A percentile compares a stretch with the other conserved stretches of the same genome.
These are phyloP conservation scores for Sebastiscus tertius DNA, from an alignment of 2,797 vertebrate species.

Conservation along the genomic window DNA sequence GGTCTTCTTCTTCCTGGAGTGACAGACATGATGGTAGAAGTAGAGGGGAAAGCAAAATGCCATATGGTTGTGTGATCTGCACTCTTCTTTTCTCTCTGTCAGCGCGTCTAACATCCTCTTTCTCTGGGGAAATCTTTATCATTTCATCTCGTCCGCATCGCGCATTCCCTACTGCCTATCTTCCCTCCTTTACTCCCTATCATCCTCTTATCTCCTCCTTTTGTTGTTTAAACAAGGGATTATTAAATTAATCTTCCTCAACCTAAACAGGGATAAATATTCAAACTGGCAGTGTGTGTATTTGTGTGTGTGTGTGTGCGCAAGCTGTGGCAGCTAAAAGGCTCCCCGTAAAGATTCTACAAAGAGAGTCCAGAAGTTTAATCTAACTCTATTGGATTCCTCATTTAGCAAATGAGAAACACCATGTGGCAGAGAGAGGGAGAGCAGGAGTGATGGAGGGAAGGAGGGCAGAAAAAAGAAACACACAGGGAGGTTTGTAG, in stretches of 20 bases:
- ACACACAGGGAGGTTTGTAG: conserved; percentile 1
- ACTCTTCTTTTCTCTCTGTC: conserved; percentile 50
- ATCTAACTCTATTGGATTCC: conserved; percentile 68
- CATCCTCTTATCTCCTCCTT: conserved; percentile 42
- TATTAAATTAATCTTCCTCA: conserved; percentile 49
- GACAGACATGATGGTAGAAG: conserved; percentile 54
- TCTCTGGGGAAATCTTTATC: conserved; percentile 58
- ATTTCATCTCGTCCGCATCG: conserved; percentile 48
- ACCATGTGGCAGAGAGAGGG: conserved; percentile 46
- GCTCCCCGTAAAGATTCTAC: conserved; percentile 49
- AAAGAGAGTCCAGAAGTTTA: conserved; percentile 61
- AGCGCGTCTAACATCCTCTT: conserved; percentile 42
- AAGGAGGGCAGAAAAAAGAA: background rate
- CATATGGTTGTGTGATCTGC: conserved; percentile 67
- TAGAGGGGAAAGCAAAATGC: conserved; percentile 53
- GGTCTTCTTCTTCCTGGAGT: conserved; percentile 51
- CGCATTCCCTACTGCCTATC: conserved; percentile 14
- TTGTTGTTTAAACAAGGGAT: conserved; percentile 59
- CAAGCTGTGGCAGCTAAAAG: conserved; percentile 43
- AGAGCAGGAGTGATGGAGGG: conserved; percentile 20
- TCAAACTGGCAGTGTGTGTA: conserved; percentile 31
- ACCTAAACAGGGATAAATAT: conserved; percentile 42
- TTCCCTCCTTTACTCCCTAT: conserved; percentile 12
- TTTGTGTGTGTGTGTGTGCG: background rate
- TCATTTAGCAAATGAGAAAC: conserved; percentile 71